A percentile compares a stretch with the other conserved stretches of the same genome.
phyloP scores from a whole-genome alignment of 1,140 invertebrate genomes.

The Babylonia areolata region DNA sequence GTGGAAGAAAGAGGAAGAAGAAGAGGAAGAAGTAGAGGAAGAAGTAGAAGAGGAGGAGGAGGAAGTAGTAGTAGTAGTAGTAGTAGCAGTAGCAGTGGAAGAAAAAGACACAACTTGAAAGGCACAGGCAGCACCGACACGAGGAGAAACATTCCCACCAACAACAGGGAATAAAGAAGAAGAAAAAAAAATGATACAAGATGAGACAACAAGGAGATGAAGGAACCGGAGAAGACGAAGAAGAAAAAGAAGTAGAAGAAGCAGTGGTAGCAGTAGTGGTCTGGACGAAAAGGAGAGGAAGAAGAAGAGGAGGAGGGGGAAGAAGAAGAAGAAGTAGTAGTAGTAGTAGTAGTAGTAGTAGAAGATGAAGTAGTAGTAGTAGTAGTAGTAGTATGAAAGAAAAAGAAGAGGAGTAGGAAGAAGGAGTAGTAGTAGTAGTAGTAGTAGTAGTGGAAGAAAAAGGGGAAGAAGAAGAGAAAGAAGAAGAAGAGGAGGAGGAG shows the following conservation, averaged over 20 bases:
- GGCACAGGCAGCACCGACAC: neutral
- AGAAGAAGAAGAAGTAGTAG: constrained; percentile 18
- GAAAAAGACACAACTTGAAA: neutral
- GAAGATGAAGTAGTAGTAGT: too few relatives aligned
- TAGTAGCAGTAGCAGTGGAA: too few relatives aligned
- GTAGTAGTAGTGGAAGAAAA: too few relatives aligned
- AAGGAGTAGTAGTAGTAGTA: too few relatives aligned
- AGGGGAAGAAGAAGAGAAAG: constrained; percentile 27
- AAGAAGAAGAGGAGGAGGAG: constrained; percentile 19
- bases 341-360: too few relatives aligned
- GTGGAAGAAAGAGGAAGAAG: neutral
- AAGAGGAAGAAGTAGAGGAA: constrained; percentile 15
- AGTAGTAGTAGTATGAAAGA: too few relatives aligned
- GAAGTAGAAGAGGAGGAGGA: neutral
- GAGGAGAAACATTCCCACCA: neutral
- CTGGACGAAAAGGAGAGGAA: constrained; percentile 24
- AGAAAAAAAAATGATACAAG: neutral
- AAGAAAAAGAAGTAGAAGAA: neutral
- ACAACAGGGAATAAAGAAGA: neutral
- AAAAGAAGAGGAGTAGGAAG: too few relatives aligned
- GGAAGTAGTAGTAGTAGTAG: too few relatives aligned
- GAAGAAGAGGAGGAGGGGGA: neutral
- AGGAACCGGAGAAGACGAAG: neutral
- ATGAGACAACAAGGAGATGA: neutral
- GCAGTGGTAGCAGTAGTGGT: too few relatives aligned